Percentiles rank a stretch among this genome's conserved stretches.
Evolutionary conservation across 2,113 vertebrate species (phyloP).

Genomic region (Rhadina sibilatrix): DNA sequence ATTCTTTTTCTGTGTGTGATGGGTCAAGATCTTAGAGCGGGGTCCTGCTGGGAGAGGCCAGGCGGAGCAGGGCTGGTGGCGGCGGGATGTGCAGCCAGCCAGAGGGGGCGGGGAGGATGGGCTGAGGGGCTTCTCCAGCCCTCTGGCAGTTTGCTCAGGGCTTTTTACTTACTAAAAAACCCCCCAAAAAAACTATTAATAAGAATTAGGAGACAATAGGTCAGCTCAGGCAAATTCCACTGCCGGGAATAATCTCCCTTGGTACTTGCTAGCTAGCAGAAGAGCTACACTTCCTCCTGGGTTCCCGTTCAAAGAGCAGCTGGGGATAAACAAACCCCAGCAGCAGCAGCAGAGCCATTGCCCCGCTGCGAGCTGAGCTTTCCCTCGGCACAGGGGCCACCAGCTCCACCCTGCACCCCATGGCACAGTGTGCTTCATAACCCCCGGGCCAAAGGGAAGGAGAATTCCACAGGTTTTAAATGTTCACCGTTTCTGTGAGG

Average conservation of each 20-base stretch:
- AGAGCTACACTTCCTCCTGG: background rate
- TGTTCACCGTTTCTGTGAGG: background rate
- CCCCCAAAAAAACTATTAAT: background rate
- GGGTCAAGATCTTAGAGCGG: background rate
- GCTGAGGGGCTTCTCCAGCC: background rate
- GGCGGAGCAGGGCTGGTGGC: background rate
- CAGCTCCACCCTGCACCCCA: background rate
- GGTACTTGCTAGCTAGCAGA: background rate
- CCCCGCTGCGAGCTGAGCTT: background rate
- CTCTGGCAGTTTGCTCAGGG: background rate
- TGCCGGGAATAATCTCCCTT: background rate
- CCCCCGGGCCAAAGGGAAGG: background rate
- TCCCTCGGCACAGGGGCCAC: accelerated
- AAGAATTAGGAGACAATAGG: background rate
- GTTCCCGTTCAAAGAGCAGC: background rate
- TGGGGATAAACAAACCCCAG: background rate
- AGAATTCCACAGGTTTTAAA: background rate
- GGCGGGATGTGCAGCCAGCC: background rate
- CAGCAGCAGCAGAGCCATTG: background rate
- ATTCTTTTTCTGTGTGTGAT: background rate
- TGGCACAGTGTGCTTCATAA: accelerated
- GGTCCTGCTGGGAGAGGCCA: background rate
- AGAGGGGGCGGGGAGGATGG: background rate
- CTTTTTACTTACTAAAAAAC: background rate
- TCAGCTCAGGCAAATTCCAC: background rate